Conservation (phyloP, 2,113 vertebrate genomes). For the Trogon melanurus region DNA sequence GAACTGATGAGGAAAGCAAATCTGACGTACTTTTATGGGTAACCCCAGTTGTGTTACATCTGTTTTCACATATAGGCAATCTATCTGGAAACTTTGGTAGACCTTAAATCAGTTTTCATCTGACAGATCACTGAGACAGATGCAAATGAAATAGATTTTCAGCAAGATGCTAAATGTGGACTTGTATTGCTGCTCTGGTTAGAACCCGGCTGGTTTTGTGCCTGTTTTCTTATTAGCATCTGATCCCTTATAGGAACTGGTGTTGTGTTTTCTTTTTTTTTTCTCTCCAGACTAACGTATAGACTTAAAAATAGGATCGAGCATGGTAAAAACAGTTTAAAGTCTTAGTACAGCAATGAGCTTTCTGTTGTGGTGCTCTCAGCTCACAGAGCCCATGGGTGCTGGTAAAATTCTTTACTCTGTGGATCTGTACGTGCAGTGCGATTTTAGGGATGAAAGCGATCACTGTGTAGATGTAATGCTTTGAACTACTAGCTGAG, state of each 20-base stretch:
- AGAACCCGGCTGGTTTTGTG: accelerated
- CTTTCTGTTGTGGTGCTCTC: not conserved
- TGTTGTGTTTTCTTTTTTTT: not conserved
- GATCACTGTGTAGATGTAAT: not conserved
- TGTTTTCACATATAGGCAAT: not conserved
- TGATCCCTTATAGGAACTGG: not conserved
- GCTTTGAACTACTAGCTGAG: not conserved
- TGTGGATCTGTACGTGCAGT: accelerated
- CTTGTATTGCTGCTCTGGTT: not conserved
- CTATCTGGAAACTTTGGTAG: not conserved
- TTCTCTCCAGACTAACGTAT: not conserved
- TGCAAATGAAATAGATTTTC: not conserved
- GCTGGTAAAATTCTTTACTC: not conserved
- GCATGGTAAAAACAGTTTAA: not conserved
- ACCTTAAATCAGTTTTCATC: not conserved
- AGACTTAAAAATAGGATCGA: not conserved
- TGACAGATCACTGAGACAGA: not conserved
- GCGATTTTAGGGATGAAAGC: not conserved
- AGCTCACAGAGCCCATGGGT: not conserved
- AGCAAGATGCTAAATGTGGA: not conserved
- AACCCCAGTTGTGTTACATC: accelerated
- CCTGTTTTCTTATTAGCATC: not conserved
- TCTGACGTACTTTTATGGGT: not conserved
- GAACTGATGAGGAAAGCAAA: not conserved
- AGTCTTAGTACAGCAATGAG: not conserved